These are phyloP conservation scores for Chrysocyon brachyurus DNA, from an alignment of 2,797 vertebrate species.

Conservation along the genomic window DNA sequence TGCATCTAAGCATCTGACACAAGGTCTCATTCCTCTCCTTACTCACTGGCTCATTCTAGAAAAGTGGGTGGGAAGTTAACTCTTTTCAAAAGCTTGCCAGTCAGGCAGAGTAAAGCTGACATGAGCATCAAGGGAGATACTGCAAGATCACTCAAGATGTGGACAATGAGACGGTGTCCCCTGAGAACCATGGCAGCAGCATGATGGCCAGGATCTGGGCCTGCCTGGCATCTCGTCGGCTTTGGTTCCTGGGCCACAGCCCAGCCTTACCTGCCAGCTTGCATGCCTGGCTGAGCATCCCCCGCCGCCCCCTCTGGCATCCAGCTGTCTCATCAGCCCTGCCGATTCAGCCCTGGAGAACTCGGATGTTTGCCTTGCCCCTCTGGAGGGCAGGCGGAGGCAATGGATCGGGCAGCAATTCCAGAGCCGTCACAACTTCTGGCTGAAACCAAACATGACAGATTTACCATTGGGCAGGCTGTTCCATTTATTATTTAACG, in stretches of 20 bases:
- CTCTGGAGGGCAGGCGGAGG: conserved; percentile 74
- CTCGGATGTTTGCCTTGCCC: not conserved
- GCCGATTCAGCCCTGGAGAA: not conserved
- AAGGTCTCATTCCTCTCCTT: not conserved
- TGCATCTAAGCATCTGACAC: not conserved
- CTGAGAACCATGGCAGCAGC: fast-evolving
- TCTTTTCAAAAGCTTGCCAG: not conserved
- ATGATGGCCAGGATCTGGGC: fast-evolving
- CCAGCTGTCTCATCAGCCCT: conserved; percentile 35
- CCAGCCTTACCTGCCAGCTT: not conserved
- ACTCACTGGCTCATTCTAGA: not conserved
- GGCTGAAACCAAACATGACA: conserved; percentile 86
- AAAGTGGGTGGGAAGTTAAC: not conserved
- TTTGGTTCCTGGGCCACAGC: fast-evolving
- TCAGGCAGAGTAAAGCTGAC: not conserved
- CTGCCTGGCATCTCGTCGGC: not conserved
- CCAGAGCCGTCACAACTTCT: conserved; percentile 56
- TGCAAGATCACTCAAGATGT: not conserved
- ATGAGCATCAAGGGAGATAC: not conserved
- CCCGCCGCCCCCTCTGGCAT: fast-evolving
- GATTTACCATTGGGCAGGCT: conserved; percentile 84
- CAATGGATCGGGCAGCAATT: conserved; percentile 45
- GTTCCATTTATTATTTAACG: conserved; percentile 88
- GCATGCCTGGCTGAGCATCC: not conserved
- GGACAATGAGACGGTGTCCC: not conserved